Evolutionary conservation across 2,888 invertebrate species (phyloP), one percentile per base, ranked within the genome.

Genomic region (Zeuzera pyrina): DNA sequence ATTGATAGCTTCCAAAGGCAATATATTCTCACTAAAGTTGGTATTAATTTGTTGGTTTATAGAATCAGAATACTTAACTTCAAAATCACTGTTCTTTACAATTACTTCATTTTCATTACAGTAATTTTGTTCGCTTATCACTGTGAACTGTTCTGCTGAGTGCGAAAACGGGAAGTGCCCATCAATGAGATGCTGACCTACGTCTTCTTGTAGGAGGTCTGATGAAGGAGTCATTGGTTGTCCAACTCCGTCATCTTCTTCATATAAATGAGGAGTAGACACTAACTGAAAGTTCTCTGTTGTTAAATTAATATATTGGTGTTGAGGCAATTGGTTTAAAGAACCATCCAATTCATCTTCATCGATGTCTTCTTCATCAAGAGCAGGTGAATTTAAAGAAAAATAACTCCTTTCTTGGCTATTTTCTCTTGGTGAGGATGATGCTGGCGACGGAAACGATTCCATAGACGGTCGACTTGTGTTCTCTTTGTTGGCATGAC

Each of bases 281-380:
- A 89, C 84, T 41, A 90, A 57, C 47, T 90, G 89, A 52, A 89
- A 90, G 2, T 86, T 78, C 57, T 88, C 88, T 3, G 86, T 78
- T 4, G 85, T 79, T 31, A 90, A 69, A 43, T 88, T 81, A 16
- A 88, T 70, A 49, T 88, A 89, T 35, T 88, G 87, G 32, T 86
- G 72, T 21, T 71, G 83, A 1, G 85, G 79, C 30, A 88, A 62
- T 39, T 79, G 77, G 3, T 72, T 68, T 8, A 85, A 50, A 3
- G 81, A 62, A 3, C 73, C 65, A 26, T 83, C 77, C 5, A 79
- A 44, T 31, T 84, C 84, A 38, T 84, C 84, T 39, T 81, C 81
- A 27, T 79, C 77, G 11, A 71, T 43, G 31, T 79, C 81, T 13
- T 84, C 84, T 15, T 84, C 84, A 29, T 83, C 81, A 12, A 77